Conservation (phyloP, 1,140 invertebrate species). For the Eciton burchellii region DNA sequence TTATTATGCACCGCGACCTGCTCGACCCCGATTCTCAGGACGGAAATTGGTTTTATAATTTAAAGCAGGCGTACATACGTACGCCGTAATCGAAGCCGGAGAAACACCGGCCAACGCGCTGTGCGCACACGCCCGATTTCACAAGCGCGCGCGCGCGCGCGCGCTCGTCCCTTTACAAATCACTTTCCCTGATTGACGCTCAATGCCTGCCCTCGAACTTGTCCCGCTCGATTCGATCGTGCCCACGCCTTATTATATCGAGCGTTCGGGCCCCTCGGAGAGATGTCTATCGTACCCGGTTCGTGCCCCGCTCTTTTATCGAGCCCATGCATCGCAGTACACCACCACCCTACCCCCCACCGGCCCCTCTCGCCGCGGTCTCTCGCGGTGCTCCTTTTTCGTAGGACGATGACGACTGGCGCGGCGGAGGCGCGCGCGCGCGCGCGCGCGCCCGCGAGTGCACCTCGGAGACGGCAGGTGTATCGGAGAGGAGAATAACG, state of each 20-base stretch:
- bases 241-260: slow-evolving; percentile 66
- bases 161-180: slow-evolving; percentile 73
- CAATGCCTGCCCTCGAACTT: slow-evolving; percentile 72
- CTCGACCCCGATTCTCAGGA: slow-evolving; percentile 57
- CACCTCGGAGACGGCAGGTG: slow-evolving; percentile 67
- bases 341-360: not conserved
- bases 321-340: slow-evolving; percentile 58
- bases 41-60: slow-evolving; percentile 82
- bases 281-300: slow-evolving; percentile 69
- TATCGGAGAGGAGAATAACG: slow-evolving; percentile 63
- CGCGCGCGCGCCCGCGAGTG: slow-evolving; percentile 9
- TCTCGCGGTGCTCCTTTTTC: slow-evolving; percentile 46
- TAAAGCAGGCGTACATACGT: slow-evolving; percentile 57
- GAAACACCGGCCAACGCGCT: slow-evolving; percentile 49
- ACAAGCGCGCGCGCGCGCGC: not conserved
- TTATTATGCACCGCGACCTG: slow-evolving; percentile 71
- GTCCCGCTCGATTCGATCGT: slow-evolving; percentile 69
- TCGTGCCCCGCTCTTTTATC: slow-evolving; percentile 55
- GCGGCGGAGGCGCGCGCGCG: slow-evolving; percentile 34
- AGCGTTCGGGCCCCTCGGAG: slow-evolving; percentile 24
- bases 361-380: not conserved
- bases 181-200: slow-evolving; percentile 81
- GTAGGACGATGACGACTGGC: slow-evolving; percentile 56
- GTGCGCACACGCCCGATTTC: slow-evolving; percentile 58
- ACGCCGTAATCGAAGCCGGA: slow-evolving; percentile 64